Evolutionary conservation across 2,888 invertebrate species (phyloP), one percentile per base, ranked within the genome.

Genomic region (Drosophila kuntzei): DNA sequence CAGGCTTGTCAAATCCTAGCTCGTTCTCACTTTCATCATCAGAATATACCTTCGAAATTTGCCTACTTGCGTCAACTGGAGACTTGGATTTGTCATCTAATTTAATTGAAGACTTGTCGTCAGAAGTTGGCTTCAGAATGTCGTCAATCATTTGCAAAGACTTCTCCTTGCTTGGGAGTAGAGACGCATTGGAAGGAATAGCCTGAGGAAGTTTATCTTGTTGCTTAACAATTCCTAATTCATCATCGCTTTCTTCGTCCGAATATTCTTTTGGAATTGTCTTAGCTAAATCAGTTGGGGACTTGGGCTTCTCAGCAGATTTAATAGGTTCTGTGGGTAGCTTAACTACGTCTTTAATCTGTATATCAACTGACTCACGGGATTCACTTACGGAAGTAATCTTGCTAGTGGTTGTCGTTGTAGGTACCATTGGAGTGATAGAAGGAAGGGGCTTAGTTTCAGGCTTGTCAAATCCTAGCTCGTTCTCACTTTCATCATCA

Each of bases 181-280:
- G 8, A 25, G 44, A n/a, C 32, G 14, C 22, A 9, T 20, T n/a
- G 12, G 27, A 50, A n/a, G 43, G 27, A 12, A n/a, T 32, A 37
- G 22, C 12, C 25, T 36, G 34, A 25, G 36, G 39, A 12, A 49
- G 36, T 9, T 36, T 63, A 20, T 63, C 43, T 36, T 44, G 49
- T 43, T 57, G 58, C 49, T 44, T 58, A 8, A 34, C 29, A 22
- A 29, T 5, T 14, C 14, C 66, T n/a, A 61, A 20, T 32, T 61
- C 61, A 14, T 55, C 64, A 43, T 64, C 64, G 36, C 44, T 62
- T 34, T 62, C 66, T 29, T 50, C 68, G 18, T 69, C 64, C 14
- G 68, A 63, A 36, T 25, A 63, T 3, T 43, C 41, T 29, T 41
- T 46, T 12, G 32, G 3, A 34, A 49, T 12, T 27, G 9, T 20